Evolutionary conservation across 2,797 vertebrate species (phyloP).

Genomic region (Esox lucius): DNA sequence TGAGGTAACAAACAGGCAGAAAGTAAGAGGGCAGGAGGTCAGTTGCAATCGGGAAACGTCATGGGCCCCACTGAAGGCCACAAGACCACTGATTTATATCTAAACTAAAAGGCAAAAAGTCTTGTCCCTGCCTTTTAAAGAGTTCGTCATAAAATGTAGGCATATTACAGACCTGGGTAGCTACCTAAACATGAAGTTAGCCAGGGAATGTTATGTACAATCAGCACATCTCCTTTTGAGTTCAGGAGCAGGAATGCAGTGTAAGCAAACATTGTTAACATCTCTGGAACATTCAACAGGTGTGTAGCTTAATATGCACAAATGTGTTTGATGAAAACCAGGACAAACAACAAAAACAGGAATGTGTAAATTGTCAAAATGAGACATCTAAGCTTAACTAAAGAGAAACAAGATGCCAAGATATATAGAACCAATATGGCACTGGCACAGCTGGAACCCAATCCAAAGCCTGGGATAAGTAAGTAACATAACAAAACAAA

Average conservation of each 20-base stretch:
- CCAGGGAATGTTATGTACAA: not conserved
- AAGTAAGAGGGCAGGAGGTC: not conserved
- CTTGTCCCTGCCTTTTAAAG: no score
- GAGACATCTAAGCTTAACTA: not conserved
- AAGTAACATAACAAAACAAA: constrained; percentile 55
- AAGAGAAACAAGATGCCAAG: constrained; percentile 26
- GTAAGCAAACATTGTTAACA: not conserved
- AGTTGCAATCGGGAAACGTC: not conserved
- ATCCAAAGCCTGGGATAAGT: constrained; percentile 45
- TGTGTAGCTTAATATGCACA: not conserved
- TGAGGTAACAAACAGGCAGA: not conserved
- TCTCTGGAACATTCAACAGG: constrained; percentile 8
- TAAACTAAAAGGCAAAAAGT: no score
- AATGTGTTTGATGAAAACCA: not conserved
- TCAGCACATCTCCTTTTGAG: not conserved
- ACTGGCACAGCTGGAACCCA: constrained; percentile 44
- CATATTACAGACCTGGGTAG: no score
- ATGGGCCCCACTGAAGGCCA: not conserved
- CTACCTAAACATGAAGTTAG: not conserved
- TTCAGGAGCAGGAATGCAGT: not conserved
- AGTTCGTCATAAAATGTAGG: no score
- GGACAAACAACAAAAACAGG: not conserved
- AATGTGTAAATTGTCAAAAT: not conserved
- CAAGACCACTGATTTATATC: no score
- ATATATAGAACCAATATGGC: constrained; percentile 31